phyloP scores from a whole-genome alignment of 2,888 invertebrate genomes.

The Seira ritae region DNA sequence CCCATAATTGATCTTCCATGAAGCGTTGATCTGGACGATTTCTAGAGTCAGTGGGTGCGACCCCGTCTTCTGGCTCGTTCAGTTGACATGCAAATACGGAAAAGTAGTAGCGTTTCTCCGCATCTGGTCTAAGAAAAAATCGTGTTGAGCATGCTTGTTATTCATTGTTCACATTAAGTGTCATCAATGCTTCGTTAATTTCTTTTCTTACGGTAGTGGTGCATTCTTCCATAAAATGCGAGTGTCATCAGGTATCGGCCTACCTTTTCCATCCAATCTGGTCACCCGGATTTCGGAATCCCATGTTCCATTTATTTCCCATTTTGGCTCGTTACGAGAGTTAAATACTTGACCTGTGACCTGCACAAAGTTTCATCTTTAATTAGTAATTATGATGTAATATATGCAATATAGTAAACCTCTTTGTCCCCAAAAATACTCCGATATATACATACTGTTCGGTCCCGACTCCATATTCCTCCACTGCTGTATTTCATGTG shows the following conservation, averaged over 20 bases:
- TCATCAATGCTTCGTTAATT: background rate
- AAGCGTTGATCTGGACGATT: constrained; percentile 96
- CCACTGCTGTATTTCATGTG: constrained; percentile 94
- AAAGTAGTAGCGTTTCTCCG: constrained; percentile 92
- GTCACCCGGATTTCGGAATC: constrained; percentile 87
- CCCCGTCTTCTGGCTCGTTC: constrained; percentile 93
- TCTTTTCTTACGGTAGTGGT: constrained; percentile 81
- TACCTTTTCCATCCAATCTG: constrained; percentile 77
- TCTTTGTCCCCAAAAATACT: too few relatives aligned
- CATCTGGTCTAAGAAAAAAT: constrained; percentile 78
- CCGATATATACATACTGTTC: constrained; percentile 26
- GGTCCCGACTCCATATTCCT: constrained; percentile 39
- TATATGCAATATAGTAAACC: too few relatives aligned
- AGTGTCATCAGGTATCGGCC: constrained; percentile 91
- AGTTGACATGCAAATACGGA: constrained; percentile 96
- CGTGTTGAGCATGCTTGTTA: background rate
- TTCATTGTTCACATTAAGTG: background rate
- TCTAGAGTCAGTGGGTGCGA: constrained; percentile 97
- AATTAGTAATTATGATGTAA: background rate
- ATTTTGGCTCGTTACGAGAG: constrained; percentile 78
- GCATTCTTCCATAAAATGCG: constrained; percentile 90
- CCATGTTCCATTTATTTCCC: constrained; percentile 91
- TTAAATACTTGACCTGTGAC: constrained; percentile 83
- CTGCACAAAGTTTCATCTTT: constrained; percentile 75
- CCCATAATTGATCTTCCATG: constrained; percentile 96